These are phyloP conservation scores for Pyrrhia umbra DNA, from an alignment of 2,888 invertebrate genomes.

Conservation along the genomic window DNA sequence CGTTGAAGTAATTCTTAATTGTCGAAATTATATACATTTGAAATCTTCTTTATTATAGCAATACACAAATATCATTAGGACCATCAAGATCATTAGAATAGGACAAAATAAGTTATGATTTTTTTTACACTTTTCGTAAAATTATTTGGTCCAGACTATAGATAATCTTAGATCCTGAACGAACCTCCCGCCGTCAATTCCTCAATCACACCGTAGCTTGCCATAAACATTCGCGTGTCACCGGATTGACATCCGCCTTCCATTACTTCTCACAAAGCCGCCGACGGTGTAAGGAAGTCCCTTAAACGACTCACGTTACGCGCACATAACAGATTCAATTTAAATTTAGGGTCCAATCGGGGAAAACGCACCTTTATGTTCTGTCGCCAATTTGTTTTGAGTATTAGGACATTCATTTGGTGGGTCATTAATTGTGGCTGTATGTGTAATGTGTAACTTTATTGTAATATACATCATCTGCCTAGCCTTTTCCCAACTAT, in stretches of 20 bases:
- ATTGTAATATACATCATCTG: no score
- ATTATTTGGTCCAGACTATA: neutral
- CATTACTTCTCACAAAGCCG: conserved; percentile 69
- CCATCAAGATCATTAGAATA: conserved; percentile 24
- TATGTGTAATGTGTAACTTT: neutral
- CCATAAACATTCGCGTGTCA: conserved; percentile 73
- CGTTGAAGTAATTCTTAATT: no score
- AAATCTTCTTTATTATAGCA: neutral
- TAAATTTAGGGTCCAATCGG: conserved; percentile 44
- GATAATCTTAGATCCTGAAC: conserved; percentile 16
- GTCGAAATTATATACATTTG: no score
- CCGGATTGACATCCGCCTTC: conserved; percentile 69
- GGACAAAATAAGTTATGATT: no score
- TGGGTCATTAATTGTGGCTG: neutral
- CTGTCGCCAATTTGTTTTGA: conserved; percentile 36
- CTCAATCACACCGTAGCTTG: conserved; percentile 47
- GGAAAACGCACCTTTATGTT: conserved; percentile 9
- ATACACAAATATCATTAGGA: conserved; percentile 15
- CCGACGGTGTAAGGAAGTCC: conserved; percentile 67
- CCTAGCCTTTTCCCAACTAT: no score
- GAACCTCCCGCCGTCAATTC: conserved; percentile 35
- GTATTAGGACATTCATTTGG: conserved; percentile 7
- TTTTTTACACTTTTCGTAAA: no score
- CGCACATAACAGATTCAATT: conserved; percentile 60
- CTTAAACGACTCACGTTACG: conserved; percentile 49